phyloP scores from a whole-genome alignment of 2,797 vertebrate genomes.

The Liasis olivaceus region DNA sequence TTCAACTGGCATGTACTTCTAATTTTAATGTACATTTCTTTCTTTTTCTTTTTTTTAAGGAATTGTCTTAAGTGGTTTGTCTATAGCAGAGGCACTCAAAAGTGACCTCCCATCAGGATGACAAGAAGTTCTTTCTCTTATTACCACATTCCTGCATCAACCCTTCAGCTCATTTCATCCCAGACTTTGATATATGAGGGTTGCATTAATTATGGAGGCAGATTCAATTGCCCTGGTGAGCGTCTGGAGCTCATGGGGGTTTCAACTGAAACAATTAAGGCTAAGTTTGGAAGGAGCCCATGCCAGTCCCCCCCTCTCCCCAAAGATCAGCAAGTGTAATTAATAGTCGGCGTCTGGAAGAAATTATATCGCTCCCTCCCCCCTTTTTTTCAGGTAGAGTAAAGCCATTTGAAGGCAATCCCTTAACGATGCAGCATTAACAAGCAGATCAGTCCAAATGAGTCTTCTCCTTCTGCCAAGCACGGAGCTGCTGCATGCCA shows the following conservation, averaged over 20 bases:
- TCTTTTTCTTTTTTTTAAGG: too few relatives aligned
- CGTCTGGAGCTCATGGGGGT: slow-evolving; percentile 38
- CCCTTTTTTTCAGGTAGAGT: slow-evolving; percentile 7
- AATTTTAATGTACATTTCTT: slow-evolving; percentile 16
- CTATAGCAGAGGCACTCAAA: slow-evolving; percentile 45
- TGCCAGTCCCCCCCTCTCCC: slow-evolving; percentile 5
- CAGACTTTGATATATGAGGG: slow-evolving; percentile 42
- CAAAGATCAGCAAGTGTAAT: slow-evolving; percentile 41
- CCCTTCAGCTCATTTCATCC: slow-evolving; percentile 56
- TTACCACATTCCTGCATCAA: slow-evolving; percentile 53
- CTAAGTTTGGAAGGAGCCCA: slow-evolving; percentile 49
- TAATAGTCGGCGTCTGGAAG: slow-evolving; percentile 47
- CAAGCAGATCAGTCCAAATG: slow-evolving; percentile 24
- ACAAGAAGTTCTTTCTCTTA: slow-evolving; percentile 53
- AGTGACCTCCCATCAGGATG: slow-evolving; percentile 45
- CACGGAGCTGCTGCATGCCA: background rate
- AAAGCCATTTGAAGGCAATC: slow-evolving; percentile 38
- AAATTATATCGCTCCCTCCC: slow-evolving; percentile 18
- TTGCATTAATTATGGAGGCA: slow-evolving; percentile 54
- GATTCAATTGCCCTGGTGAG: slow-evolving; percentile 52
- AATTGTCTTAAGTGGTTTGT: slow-evolving; percentile 40
- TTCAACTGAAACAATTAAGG: slow-evolving; percentile 52
- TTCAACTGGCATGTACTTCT: background rate
- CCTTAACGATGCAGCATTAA: slow-evolving; percentile 17
- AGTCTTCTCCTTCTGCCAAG: slow-evolving; percentile 9